Percentiles rank a stretch among this genome's conserved stretches.
Evolutionary conservation across 1,140 invertebrate species (phyloP).

Genomic region (Papilio machaon): DNA sequence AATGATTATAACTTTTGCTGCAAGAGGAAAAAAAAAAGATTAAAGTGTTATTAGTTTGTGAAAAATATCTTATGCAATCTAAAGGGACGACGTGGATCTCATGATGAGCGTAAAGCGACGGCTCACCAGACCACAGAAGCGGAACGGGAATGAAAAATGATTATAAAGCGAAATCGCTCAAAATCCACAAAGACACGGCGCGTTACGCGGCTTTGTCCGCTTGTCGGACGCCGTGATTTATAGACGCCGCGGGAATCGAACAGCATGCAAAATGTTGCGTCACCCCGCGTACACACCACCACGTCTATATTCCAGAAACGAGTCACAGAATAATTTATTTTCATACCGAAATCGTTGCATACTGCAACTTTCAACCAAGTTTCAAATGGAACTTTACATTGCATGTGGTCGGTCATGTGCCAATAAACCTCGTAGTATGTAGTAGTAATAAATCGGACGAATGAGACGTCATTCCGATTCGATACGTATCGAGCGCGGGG

Average conservation of each 20-base stretch:
- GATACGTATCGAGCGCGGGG: constrained; percentile 73
- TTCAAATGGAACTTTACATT: constrained; percentile 33
- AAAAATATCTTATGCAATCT: constrained; percentile 37
- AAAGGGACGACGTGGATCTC: constrained; percentile 45
- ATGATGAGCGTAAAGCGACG: constrained; percentile 74
- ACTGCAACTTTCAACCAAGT: constrained; percentile 42
- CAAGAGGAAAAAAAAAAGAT: neutral
- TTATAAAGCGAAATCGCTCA: constrained; percentile 78
- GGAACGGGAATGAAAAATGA: constrained; percentile 73
- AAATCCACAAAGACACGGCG: constrained; percentile 80
- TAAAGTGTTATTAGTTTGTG: neutral
- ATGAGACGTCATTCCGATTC: constrained; percentile 80
- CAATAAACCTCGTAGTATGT: constrained; percentile 52
- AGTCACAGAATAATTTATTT: constrained; percentile 52
- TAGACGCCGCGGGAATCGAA: constrained; percentile 60
- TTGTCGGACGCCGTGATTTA: constrained; percentile 74
- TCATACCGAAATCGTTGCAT: constrained; percentile 10
- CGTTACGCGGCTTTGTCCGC: constrained; percentile 80
- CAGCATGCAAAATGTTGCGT: constrained; percentile 79
- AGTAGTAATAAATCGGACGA: constrained; percentile 75
- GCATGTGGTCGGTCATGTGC: constrained; percentile 49
- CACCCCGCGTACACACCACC: constrained; percentile 58
- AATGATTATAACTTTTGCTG: neutral
- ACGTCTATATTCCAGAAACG: constrained; percentile 35
- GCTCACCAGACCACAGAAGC: constrained; percentile 49